Evolutionary conservation across 2,797 vertebrate species (phyloP).

Genomic region (Oreochromis grahami): DNA sequence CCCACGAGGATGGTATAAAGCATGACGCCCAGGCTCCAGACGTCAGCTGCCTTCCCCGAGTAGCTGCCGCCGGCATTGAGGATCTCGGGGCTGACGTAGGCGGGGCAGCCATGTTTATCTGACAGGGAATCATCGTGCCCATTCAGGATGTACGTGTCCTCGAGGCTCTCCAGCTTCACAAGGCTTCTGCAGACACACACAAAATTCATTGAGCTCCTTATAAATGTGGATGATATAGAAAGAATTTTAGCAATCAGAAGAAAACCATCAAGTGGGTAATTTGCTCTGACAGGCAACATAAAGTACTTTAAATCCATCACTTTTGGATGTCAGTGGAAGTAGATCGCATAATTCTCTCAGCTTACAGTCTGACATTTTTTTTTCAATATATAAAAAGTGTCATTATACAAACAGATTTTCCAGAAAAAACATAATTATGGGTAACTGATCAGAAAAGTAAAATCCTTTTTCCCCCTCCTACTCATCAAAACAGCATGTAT

Average conservation of each 20-base stretch:
- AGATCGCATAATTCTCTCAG: slow-evolving; percentile 37
- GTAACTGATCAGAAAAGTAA: slow-evolving; percentile 3
- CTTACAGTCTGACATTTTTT: slow-evolving; percentile 56
- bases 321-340: slow-evolving; percentile 43
- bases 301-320: slow-evolving; percentile 31
- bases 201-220: not conserved
- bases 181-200: slow-evolving; percentile 77
- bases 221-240: not conserved
- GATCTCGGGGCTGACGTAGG: slow-evolving; percentile 98
- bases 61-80: slow-evolving; percentile 97
- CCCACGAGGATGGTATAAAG: slow-evolving; percentile 98
- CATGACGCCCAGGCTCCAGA: slow-evolving; percentile 99
- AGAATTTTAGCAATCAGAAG: not conserved
- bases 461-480: not conserved
- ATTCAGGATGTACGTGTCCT: slow-evolving; percentile 93
- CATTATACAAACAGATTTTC: slow-evolving; percentile 16
- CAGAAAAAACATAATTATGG: slow-evolving; percentile 31
- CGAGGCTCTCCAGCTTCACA: slow-evolving; percentile 96
- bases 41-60: slow-evolving; percentile 97
- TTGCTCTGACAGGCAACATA: slow-evolving; percentile 27
- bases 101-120: slow-evolving; percentile 98
- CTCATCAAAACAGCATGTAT: slow-evolving; percentile 1
- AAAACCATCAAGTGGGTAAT: slow-evolving; percentile 16
- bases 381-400: slow-evolving; percentile 36
- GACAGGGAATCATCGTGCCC: slow-evolving; percentile 93